phyloP scores from a whole-genome alignment of 2,113 vertebrate species.

The Spizaetus ornatus region DNA sequence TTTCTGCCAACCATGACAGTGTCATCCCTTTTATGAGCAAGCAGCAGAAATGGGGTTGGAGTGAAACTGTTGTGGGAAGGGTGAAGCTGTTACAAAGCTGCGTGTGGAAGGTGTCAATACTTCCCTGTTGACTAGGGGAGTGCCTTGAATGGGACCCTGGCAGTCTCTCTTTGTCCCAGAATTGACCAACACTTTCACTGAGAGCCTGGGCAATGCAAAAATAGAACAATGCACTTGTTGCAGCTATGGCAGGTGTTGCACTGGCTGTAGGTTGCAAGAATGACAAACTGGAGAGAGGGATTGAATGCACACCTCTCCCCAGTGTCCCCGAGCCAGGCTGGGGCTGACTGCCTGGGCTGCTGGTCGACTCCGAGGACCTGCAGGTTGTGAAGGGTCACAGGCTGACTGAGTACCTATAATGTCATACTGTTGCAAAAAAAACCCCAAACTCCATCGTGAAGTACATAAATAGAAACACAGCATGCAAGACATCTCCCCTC shows the following conservation, averaged over 20 bases:
- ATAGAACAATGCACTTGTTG: not conserved
- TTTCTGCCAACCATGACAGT: not conserved
- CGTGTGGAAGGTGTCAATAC: not conserved
- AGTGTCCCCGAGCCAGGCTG: not conserved
- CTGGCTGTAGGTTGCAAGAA: not conserved
- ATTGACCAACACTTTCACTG: not conserved
- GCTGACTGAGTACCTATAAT: not conserved
- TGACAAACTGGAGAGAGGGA: not conserved
- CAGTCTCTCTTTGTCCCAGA: not conserved
- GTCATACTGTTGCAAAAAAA: not conserved
- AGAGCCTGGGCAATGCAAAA: not conserved
- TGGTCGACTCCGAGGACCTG: not conserved
- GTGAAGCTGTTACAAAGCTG: not conserved
- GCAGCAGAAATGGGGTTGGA: not conserved
- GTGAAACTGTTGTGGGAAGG: not conserved
- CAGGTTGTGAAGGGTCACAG: not conserved
- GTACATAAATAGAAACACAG: not conserved
- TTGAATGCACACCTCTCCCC: not conserved
- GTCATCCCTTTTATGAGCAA: not conserved
- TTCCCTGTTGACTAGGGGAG: not conserved
- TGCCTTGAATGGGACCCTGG: not conserved
- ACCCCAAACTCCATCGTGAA: not conserved
- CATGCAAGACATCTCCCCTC: not conserved
- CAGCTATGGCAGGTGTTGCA: rapidly evolving
- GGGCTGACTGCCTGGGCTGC: not conserved